These are phyloP conservation scores for Elephas maximus DNA, from an alignment of 2,113 vertebrate genomes.

Conservation along the genomic window DNA sequence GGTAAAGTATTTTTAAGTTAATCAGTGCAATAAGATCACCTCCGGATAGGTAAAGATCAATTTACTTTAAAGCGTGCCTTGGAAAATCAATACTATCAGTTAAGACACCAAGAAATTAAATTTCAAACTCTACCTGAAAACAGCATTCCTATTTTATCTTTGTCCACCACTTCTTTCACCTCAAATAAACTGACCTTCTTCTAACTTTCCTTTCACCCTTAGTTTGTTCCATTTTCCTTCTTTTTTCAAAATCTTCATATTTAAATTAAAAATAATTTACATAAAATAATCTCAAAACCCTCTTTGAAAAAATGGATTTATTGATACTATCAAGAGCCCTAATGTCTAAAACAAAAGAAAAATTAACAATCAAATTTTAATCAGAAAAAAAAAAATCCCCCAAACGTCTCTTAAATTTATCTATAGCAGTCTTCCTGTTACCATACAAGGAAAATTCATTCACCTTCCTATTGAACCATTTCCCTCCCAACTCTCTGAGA, in stretches of 20 bases:
- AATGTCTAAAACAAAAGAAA: constrained; percentile 9
- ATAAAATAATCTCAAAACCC: constrained; percentile 52
- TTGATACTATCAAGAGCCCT: not conserved
- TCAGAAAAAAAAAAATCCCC: not conserved
- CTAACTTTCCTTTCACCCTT: not conserved
- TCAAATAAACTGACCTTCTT: not conserved
- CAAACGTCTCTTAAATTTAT: not conserved
- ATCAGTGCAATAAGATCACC: not conserved
- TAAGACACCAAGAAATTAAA: not conserved
- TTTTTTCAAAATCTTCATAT: not conserved
- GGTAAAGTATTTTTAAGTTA: not conserved
- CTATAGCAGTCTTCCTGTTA: not conserved
- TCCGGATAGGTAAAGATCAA: not conserved
- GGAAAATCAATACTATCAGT: not conserved
- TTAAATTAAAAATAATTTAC: not conserved
- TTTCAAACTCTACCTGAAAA: not conserved
- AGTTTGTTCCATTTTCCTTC: not conserved
- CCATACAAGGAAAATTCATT: not conserved
- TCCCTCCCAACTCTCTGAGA: no score
- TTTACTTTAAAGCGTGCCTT: not conserved
- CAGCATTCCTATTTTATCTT: not conserved
- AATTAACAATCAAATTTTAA: not conserved
- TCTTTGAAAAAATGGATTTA: constrained; percentile 13
- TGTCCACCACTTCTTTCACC: not conserved
- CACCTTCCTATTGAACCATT: not conserved